These are phyloP conservation scores for Tragelaphus buxtoni DNA, from an alignment of 2,113 vertebrate species.

Conservation along the genomic window DNA sequence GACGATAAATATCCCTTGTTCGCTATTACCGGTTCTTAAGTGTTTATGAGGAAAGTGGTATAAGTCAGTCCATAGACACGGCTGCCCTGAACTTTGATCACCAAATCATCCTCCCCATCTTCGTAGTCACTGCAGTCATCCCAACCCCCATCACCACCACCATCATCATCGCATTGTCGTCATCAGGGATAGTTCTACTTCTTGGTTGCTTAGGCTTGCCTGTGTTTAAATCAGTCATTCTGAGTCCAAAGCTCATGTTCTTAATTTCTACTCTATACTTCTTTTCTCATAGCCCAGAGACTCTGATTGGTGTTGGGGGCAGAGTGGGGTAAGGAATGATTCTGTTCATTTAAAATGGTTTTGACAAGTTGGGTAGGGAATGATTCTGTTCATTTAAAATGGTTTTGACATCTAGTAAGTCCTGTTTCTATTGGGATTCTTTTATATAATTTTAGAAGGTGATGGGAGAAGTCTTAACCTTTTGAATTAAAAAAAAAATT, in stretches of 20 bases:
- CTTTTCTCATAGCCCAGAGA: neutral
- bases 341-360: neutral
- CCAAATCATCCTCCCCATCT: neutral
- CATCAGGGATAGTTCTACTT: neutral
- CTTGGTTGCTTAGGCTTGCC: neutral
- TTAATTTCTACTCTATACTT: neutral
- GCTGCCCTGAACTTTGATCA: neutral
- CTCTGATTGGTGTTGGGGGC: neutral
- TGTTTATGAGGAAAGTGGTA: neutral
- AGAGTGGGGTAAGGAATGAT: neutral
- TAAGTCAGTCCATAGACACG: neutral
- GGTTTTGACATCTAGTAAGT: neutral
- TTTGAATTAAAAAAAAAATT: neutral
- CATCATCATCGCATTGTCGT: too few relatives aligned
- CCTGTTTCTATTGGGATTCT: neutral
- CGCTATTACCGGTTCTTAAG: neutral
- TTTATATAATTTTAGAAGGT: neutral
- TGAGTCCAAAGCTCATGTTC: neutral
- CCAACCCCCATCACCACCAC: fast-evolving
- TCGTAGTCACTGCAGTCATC: neutral
- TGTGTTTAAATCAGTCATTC: neutral
- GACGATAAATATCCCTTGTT: neutral
- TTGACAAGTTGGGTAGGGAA: neutral
- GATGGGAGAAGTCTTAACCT: neutral
- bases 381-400: neutral